These are phyloP conservation scores for Epinotia ramella DNA, from an alignment of 2,888 invertebrate genomes.

Conservation along the genomic window DNA sequence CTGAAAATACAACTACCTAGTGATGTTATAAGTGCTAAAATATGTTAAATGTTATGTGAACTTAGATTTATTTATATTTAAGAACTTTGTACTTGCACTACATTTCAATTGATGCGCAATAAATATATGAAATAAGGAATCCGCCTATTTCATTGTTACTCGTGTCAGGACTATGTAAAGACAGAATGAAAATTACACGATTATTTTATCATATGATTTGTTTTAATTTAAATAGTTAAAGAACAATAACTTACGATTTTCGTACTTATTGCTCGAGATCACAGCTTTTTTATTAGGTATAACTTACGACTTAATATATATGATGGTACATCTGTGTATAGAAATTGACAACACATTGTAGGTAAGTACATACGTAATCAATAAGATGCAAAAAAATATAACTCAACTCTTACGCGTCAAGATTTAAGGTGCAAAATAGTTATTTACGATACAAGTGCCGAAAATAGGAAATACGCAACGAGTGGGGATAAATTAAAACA, in stretches of 20 bases:
- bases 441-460: too few relatives aligned
- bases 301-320: neutral
- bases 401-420: too few relatives aligned
- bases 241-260: slow-evolving; percentile 79
- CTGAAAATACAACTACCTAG: neutral
- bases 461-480: too few relatives aligned
- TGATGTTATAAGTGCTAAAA: neutral
- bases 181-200: slow-evolving; percentile 51
- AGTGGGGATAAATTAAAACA: too few relatives aligned
- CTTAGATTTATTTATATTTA: neutral
- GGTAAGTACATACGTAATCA: too few relatives aligned
- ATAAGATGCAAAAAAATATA: too few relatives aligned
- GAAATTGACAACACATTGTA: too few relatives aligned
- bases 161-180: neutral
- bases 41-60: neutral
- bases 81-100: neutral
- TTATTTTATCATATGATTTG: slow-evolving; percentile 51
- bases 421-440: too few relatives aligned
- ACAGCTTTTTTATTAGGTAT: slow-evolving; percentile 60
- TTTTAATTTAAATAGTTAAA: slow-evolving; percentile 56
- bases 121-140: neutral
- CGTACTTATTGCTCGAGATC: slow-evolving; percentile 82
- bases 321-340: neutral
- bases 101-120: neutral
- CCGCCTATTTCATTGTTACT: neutral